Evolutionary conservation across 2,888 invertebrate genomes (phyloP), one percentile per base, ranked within the genome.

Genomic region (Formica aserva): DNA sequence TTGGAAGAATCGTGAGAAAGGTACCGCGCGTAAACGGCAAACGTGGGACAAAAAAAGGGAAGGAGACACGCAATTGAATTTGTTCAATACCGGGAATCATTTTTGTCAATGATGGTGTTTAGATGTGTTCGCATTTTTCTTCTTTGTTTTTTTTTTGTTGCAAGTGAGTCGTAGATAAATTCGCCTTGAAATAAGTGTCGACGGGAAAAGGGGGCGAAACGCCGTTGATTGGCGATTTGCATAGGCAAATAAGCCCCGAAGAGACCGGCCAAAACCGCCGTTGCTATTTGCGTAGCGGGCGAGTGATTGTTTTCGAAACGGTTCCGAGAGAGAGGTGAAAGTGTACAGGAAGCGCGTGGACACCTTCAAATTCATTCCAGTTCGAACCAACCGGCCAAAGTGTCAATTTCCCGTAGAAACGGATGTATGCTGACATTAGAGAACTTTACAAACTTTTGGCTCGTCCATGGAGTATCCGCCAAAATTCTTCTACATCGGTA

Each of bases 211-310:
- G 63, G 29, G 29, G 29, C 18, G 85, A 22, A 65, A 60, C 41
- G 22, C 77, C 91, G 92, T 93, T 93, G 94, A 94, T 94, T 92
- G 92, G 92, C 92, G 92, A 94, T 94, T 94, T 94, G 94, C 94
- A 94, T 94, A 94, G 92, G 92, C 93, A 94, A 94, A 94, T 94
- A 94, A 93, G 94, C 92, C 71, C 38, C 45, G 88, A 80, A 80
- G 72, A 78, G 78, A 71, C 32, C 60, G 9, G 13, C 22, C 22
- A 8, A 32, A 60, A 60, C 45, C 26, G 78, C 41, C 91, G 89
- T 91, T 91, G 93, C 93, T 92, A 93, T 93, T 90, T 90, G 90
- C 88, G 86, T 87, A 80, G 76, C 88, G 89, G 89, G 91, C 87
- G 91, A 91, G 91, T 90, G 92, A 92, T 92, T 93, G 92, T 92